phyloP scores from a whole-genome alignment of 2,888 invertebrate genomes.

The Apodemia zela region DNA sequence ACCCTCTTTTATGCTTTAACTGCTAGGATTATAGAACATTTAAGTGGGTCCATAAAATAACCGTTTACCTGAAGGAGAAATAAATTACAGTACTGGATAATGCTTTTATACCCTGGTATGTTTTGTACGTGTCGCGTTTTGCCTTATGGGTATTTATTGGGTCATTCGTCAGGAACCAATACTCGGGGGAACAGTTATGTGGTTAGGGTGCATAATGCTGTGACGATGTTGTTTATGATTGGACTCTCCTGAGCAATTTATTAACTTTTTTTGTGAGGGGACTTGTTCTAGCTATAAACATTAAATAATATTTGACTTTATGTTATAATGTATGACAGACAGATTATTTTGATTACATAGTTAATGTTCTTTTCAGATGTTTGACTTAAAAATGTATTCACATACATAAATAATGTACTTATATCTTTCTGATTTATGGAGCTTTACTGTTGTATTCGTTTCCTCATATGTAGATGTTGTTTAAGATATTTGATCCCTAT shows the following conservation, averaged over 20 bases:
- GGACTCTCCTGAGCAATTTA: slow-evolving; percentile 59
- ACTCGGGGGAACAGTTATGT: slow-evolving; percentile 67
- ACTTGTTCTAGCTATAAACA: slow-evolving; percentile 18
- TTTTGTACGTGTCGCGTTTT: slow-evolving; percentile 75
- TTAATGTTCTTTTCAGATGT: neutral
- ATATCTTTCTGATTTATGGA: neutral
- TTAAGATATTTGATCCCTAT: too few species aligned
- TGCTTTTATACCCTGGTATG: slow-evolving; percentile 74
- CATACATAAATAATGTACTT: neutral
- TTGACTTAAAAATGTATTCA: neutral
- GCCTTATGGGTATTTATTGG: slow-evolving; percentile 77
- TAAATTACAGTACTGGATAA: slow-evolving; percentile 79
- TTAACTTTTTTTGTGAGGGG: slow-evolving; percentile 45
- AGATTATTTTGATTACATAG: neutral
- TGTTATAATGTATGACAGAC: slow-evolving; percentile 3
- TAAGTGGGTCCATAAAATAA: slow-evolving; percentile 75
- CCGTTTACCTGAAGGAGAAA: slow-evolving; percentile 74
- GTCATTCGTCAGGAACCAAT: slow-evolving; percentile 74
- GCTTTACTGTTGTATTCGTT: neutral
- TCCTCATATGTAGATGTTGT: too few species aligned
- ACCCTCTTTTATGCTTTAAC: slow-evolving; percentile 70
- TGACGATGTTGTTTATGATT: slow-evolving; percentile 62
- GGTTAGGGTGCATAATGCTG: slow-evolving; percentile 74
- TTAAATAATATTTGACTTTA: slow-evolving; percentile 22
- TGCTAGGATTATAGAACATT: slow-evolving; percentile 71